A percentile compares a stretch with the other conserved stretches of the same genome.
phyloP scores from a whole-genome alignment of 2,888 invertebrate species.

The Graphium colonna region DNA sequence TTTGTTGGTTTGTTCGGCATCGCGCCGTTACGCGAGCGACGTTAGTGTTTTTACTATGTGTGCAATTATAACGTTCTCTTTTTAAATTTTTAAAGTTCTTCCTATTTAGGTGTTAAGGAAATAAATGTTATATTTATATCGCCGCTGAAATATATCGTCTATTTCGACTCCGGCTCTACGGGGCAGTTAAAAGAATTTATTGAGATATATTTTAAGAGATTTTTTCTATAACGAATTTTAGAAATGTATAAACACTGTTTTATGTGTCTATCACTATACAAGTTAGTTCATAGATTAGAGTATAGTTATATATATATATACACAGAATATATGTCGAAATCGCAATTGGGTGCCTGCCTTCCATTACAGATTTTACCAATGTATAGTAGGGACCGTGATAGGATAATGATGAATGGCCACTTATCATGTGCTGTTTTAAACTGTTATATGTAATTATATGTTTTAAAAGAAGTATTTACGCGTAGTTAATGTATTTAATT shows the following conservation, averaged over 20 bases:
- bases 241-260: slow-evolving; percentile 63
- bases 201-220: slow-evolving; percentile 79
- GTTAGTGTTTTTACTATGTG: slow-evolving; percentile 61
- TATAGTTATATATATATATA: slow-evolving; percentile 40
- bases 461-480: slow-evolving; percentile 46
- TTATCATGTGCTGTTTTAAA: slow-evolving; percentile 45
- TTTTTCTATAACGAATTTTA: slow-evolving; percentile 69
- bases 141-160: slow-evolving; percentile 57
- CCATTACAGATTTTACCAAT: slow-evolving; percentile 57
- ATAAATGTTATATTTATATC: slow-evolving; percentile 67
- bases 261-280: slow-evolving; percentile 69
- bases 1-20: neutral
- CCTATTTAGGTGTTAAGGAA: slow-evolving; percentile 66
- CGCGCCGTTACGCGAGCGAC: slow-evolving; percentile 28
- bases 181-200: slow-evolving; percentile 57
- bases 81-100: slow-evolving; percentile 67
- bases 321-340: slow-evolving; percentile 45
- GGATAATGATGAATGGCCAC: slow-evolving; percentile 42
- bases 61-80: slow-evolving; percentile 72
- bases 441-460: slow-evolving; percentile 41
- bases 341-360: slow-evolving; percentile 55
- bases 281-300: slow-evolving; percentile 58
- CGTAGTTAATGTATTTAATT: slow-evolving; percentile 66
- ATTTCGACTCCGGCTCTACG: slow-evolving; percentile 46
- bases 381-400: slow-evolving; percentile 47